These are phyloP conservation scores for Crypturellus undulatus DNA, from an alignment of 2,113 vertebrate species.

Conservation along the genomic window DNA sequence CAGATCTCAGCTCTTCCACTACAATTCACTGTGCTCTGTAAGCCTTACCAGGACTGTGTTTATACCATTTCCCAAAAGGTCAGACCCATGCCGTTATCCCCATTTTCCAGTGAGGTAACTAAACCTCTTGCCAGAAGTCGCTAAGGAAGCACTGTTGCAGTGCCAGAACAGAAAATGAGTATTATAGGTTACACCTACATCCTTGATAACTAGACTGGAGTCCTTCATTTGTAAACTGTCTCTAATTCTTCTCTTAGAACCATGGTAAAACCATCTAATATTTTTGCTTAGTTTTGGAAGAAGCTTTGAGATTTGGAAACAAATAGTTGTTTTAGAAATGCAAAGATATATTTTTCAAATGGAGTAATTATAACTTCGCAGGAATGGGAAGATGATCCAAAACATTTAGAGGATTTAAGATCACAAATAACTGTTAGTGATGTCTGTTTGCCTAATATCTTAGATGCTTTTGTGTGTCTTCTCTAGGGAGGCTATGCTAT, in stretches of 20 bases:
- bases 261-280: conserved; percentile 44
- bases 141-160: neutral
- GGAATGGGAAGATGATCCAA: conserved; percentile 33
- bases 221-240: conserved; percentile 28
- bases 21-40: neutral
- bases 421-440: neutral
- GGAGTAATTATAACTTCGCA: neutral
- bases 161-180: neutral
- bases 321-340: conserved; percentile 46
- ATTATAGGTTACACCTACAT: neutral
- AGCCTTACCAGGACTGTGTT: neutral
- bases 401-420: conserved; percentile 2
- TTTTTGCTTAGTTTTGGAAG: conserved; percentile 45
- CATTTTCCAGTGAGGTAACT: neutral
- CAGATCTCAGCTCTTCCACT: neutral
- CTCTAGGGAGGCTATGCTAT: neutral
- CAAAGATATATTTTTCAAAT: conserved; percentile 18
- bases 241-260: neutral
- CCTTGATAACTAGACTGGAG: neutral
- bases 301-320: conserved; percentile 24
- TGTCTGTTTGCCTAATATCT: conserved; percentile 17
- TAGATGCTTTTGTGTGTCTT: neutral
- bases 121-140: neutral
- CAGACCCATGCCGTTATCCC: neutral
- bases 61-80: neutral